Evolutionary conservation across 2,113 vertebrate genomes (phyloP).

Genomic region (Albula glossodonta): DNA sequence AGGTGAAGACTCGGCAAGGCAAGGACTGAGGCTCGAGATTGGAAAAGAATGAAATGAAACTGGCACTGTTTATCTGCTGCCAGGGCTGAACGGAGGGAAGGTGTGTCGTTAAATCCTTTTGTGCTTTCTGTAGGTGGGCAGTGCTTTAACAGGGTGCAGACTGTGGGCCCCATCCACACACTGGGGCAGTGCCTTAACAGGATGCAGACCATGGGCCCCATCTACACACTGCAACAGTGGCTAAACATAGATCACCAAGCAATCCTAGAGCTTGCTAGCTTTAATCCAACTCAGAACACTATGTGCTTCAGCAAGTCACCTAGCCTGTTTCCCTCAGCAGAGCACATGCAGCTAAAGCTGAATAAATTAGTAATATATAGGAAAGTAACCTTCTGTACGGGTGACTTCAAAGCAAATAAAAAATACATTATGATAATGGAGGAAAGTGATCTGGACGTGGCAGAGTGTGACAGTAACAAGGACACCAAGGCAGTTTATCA

Average conservation of each 20-base stretch:
- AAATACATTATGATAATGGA: no score
- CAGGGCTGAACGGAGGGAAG: conserved; percentile 19
- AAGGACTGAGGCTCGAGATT: conserved; percentile 62
- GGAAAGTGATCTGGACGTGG: no score
- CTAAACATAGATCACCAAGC: no score
- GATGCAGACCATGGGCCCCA: no score
- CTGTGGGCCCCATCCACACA: no score
- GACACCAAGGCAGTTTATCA: no score
- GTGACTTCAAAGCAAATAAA: no score
- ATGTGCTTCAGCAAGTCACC: neutral
- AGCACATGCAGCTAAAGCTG: neutral
- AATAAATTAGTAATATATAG: neutral
- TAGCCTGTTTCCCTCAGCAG: neutral
- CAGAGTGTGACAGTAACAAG: no score
- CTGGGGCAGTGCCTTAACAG: no score
- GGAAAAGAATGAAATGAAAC: conserved; percentile 11
- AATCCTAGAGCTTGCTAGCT: neutral
- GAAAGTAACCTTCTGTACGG: neutral
- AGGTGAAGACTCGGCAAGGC: conserved; percentile 49
- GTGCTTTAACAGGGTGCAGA: no score
- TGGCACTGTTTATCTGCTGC: conserved; percentile 41
- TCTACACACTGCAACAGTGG: no score
- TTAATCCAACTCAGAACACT: neutral
- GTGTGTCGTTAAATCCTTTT: neutral
- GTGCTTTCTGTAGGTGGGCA: neutral